phyloP scores from a whole-genome alignment of 35 echinoderm and acorn worm species.

The Amphiura filiformis region DNA sequence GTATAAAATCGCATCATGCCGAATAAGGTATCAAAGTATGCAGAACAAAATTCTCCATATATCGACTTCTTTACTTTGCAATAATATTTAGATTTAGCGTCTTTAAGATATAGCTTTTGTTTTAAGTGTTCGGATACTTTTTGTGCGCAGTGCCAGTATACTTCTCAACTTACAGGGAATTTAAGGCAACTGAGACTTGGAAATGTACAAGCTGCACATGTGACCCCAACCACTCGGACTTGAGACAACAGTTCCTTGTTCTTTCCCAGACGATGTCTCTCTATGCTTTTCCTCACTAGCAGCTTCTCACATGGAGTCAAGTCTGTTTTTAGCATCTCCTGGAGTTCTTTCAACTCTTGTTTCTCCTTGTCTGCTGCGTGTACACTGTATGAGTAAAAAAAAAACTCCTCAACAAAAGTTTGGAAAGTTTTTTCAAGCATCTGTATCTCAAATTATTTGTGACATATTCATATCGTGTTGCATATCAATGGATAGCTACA shows the following conservation, averaged over 20 bases:
- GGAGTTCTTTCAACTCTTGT: slow-evolving; percentile 80
- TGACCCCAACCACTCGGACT: slow-evolving; percentile 89
- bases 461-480: no score
- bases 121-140: no score
- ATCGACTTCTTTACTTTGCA: no score
- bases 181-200: slow-evolving; percentile 73
- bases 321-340: slow-evolving; percentile 85
- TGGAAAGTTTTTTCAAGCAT: no score
- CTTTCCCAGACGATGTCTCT: slow-evolving; percentile 65
- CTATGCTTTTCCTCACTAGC: slow-evolving; percentile 69
- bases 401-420: no score
- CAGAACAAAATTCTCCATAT: no score
- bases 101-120: no score
- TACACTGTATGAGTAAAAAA: slow-evolving; percentile 51
- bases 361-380: slow-evolving; percentile 87
- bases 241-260: slow-evolving; percentile 73
- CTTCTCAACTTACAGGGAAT: slow-evolving; percentile 79
- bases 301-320: slow-evolving; percentile 71
- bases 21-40: no score
- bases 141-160: no score
- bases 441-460: no score
- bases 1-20: no score
- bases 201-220: slow-evolving; percentile 94
- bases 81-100: background rate
- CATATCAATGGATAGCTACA: no score